Evolutionary conservation across 2,113 vertebrate species (phyloP), one percentile per base, ranked within the genome.

Genomic region (Apteryx owenii): DNA sequence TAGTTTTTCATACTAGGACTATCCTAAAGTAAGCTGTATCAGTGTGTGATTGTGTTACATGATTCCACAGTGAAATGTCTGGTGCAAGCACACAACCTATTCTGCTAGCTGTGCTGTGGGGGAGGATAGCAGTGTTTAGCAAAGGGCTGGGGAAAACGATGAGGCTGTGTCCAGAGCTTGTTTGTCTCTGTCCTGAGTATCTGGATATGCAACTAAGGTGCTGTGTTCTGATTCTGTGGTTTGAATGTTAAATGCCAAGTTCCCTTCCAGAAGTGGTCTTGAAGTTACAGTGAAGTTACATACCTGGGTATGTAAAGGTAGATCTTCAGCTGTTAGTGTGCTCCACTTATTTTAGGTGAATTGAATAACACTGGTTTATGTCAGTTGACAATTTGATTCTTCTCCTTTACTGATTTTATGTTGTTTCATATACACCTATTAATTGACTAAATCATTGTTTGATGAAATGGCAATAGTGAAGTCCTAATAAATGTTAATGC

Each of bases 1-100:
- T 81, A 60, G 6, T 75, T 86, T 87, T 85, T 86, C 2, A 4
- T 70, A 15, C 14, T 75, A 81, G 19, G 46, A 46, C 31, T 76
- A 0, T 68, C 19, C 21, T 31, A 13, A 75, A 70, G 21, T 85
- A 68, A 60, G 16, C n/a, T 42, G 15, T 25, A 7, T 25, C 7
- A 65, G 22, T 16, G 3, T 36, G 26, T 40, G 50, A 54, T 82
- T 53, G 9, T 0, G 0, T 21, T 77, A 3, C 10, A 0, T n/a
- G 29, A 44, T 25, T 82, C 13, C 18, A 16, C 20, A 31, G 0
- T 46, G n/a, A 88, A 71, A 13, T 58, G 84, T 62, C 36, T 89
- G 7, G 9, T 71, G 5, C 46, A 40, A 88, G 77, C 50, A 53
- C n/a, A 42, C 7, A 17, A 10, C 48, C 42, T 3, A 0, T 69